These are phyloP conservation scores for Anthopleura xanthogrammica DNA, from an alignment of 92 coral and sea anemone species.

Conservation along the genomic window DNA sequence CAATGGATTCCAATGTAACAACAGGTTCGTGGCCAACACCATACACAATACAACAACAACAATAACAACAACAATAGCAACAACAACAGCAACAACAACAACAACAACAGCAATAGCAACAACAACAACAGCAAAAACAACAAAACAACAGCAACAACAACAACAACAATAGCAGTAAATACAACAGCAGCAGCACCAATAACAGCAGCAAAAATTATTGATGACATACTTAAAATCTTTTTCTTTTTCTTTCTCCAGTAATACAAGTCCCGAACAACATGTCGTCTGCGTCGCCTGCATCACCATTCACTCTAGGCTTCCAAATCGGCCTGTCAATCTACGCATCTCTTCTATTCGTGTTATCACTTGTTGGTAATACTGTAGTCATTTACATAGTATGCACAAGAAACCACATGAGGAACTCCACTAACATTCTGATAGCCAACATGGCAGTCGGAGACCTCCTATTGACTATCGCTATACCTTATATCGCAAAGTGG, in stretches of 20 bases:
- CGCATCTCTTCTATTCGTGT: slow-evolving; percentile 47
- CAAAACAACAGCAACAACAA: background rate
- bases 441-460: slow-evolving; percentile 83
- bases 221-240: background rate
- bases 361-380: slow-evolving; percentile 59
- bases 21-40: no score
- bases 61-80: background rate
- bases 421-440: slow-evolving; percentile 70
- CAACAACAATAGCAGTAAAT: background rate
- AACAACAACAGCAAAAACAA: background rate
- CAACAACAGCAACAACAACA: background rate
- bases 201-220: no score
- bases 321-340: slow-evolving; percentile 43
- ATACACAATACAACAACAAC: no score
- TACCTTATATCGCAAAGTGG: slow-evolving; percentile 68
- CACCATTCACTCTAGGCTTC: slow-evolving; percentile 26
- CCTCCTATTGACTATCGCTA: slow-evolving; percentile 53
- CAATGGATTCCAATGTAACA: no score
- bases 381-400: slow-evolving; percentile 71
- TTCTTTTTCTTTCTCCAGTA: background rate
- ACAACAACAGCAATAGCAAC: background rate
- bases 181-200: background rate
- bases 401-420: slow-evolving; percentile 68
- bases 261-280: slow-evolving; percentile 18
- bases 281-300: background rate